Evolutionary conservation across 2,797 vertebrate genomes (phyloP).

Genomic region (Labroides dimidiatus): DNA sequence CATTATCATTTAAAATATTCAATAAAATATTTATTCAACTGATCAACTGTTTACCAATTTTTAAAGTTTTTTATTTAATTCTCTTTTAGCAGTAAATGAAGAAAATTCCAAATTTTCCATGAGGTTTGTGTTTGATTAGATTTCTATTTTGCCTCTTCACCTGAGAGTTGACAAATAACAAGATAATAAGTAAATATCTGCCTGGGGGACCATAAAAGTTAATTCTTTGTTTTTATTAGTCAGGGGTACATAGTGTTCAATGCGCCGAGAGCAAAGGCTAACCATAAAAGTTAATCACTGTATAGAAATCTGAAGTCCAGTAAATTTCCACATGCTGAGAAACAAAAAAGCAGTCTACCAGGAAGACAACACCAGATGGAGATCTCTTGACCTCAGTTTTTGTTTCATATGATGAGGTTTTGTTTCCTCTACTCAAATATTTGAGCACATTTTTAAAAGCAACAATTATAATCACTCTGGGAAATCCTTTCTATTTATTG

Average conservation of each 20-base stretch:
- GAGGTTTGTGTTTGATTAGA: conserved; percentile 79
- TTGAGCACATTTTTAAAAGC: conserved; percentile 9
- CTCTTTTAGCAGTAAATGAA: conserved; percentile 39
- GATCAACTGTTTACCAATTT: neutral
- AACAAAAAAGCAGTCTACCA: conserved; percentile 75
- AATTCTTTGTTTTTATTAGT: conserved; percentile 89
- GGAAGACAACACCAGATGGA: conserved; percentile 75
- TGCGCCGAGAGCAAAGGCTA: conserved; percentile 83
- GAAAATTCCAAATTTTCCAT: conserved; percentile 80
- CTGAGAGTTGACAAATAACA: conserved; percentile 85
- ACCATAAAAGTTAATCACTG: conserved; percentile 90
- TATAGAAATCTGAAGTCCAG: conserved; percentile 88
- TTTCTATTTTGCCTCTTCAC: conserved; percentile 79
- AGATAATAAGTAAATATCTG: conserved; percentile 85
- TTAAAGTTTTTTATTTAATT: neutral
- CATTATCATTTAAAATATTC: too few relatives aligned
- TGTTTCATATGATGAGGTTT: conserved; percentile 37
- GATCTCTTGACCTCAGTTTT: conserved; percentile 35
- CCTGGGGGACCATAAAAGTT: conserved; percentile 85
- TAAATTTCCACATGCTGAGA: conserved; percentile 87
- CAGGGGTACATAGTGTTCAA: conserved; percentile 86
- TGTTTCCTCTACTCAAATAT: neutral
- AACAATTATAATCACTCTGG: conserved; percentile 39
- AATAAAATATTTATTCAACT: too few relatives aligned
- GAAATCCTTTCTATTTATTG: conserved; percentile 60